phyloP scores from a whole-genome alignment of 2,888 invertebrate species.

The Volucella zonaria region DNA sequence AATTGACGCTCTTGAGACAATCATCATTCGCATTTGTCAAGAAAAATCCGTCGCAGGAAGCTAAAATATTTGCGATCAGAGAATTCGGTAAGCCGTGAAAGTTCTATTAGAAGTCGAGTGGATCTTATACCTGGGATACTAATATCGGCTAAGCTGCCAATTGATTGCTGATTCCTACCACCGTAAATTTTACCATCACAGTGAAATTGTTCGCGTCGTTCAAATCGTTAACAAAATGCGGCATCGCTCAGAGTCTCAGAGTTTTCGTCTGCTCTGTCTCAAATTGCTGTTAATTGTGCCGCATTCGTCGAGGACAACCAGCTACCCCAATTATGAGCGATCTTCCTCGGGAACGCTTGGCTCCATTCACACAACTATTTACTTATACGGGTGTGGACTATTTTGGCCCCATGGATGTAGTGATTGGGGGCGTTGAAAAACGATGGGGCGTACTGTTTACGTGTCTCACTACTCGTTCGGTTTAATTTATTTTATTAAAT shows the following conservation, averaged over 20 bases:
- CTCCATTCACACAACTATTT: too few species aligned
- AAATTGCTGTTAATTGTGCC: conserved; percentile 34
- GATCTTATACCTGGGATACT: background rate
- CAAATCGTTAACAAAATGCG: conserved; percentile 59
- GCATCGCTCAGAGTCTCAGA: conserved; percentile 39
- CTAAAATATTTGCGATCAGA: background rate
- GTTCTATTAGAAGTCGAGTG: too few species aligned
- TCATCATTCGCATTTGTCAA: conserved; percentile 17
- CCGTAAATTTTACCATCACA: conserved; percentile 45
- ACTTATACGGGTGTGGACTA: too few species aligned
- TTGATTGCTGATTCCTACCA: conserved; percentile 45
- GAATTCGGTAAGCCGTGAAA: background rate
- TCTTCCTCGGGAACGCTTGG: conserved; percentile 47
- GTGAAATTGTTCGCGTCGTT: too few species aligned
- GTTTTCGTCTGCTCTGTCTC: conserved; percentile 32
- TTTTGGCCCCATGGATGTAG: too few species aligned
- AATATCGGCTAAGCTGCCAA: conserved; percentile 34
- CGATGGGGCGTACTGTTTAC: too few species aligned
- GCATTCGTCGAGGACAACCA: conserved; percentile 37
- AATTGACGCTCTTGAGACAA: background rate
- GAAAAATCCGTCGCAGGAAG: background rate
- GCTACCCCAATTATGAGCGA: conserved; percentile 12
- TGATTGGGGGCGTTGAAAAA: too few species aligned
- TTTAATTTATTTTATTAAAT: too few species aligned
- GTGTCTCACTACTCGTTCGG: too few species aligned